Conservation (phyloP, 1,140 invertebrate genomes). For the Anagrus nilaparvatae region DNA sequence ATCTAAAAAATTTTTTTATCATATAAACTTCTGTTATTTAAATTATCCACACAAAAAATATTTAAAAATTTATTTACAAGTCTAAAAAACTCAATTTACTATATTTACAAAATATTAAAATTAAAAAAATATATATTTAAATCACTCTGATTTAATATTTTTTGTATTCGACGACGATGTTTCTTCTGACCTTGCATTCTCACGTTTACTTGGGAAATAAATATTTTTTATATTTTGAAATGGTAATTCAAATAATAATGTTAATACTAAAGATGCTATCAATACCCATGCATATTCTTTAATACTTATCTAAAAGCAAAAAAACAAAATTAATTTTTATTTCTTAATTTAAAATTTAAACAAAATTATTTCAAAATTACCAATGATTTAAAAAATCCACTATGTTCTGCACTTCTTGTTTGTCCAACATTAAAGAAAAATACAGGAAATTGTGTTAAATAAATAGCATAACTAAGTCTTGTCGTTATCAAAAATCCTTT, state of each 20-base stretch:
- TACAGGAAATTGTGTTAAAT: constrained; percentile 57
- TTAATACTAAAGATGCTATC: constrained; percentile 47
- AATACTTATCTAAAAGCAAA: constrained; percentile 44
- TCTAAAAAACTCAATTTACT: too few species aligned
- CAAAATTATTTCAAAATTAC: constrained; percentile 35
- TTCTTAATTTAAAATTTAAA: constrained; percentile 6
- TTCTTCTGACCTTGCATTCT: too few species aligned
- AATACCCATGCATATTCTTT: constrained; percentile 47
- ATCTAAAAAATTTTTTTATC: too few species aligned
- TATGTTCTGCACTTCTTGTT: constrained; percentile 43
- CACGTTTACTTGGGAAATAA: too few species aligned
- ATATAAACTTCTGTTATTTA: too few species aligned
- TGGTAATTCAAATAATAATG: constrained; percentile 55
- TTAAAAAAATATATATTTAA: too few species aligned
- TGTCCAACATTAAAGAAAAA: constrained; percentile 57
- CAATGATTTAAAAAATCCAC: constrained; percentile 43
- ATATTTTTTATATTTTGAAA: constrained; percentile 56
- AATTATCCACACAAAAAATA: too few species aligned
- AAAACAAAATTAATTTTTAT: constrained; percentile 1
- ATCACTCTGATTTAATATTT: too few species aligned
- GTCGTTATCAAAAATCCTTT: constrained; percentile 51
- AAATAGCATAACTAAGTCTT: constrained; percentile 53
- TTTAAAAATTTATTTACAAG: too few species aligned
- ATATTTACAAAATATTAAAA: too few species aligned
- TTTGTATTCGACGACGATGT: too few species aligned